Base-by-base conservation (phyloP, 2,797 vertebrate genomes). In the Bradypus variegatus region DNA sequence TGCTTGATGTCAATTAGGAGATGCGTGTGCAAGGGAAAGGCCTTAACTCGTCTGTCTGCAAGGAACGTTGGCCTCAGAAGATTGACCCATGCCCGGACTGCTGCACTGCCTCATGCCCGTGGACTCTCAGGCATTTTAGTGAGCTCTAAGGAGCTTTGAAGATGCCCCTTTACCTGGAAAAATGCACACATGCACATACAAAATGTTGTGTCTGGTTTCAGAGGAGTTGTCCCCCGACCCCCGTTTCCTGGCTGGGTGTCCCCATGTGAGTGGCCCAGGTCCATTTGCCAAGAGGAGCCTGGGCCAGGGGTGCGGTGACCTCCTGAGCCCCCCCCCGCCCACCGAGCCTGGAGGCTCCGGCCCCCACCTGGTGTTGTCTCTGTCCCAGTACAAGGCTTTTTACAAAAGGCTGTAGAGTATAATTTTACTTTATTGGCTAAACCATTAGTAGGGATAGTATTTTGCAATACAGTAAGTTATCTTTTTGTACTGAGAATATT, bases 121-220 rank as follows among this genome's bases (percentile, higher is more conserved):
- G 19, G 62, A 5, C 1, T 33, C 21, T 1, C 0, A 15, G 2
- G 3, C 1, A 13, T 23, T 4, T 13, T 8, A 11, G 65, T 53
- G 31, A 25, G 3, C 5, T 45, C 18, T 5, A 6, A 10, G 67
- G 77, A 11, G 2, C 11, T 5, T 15, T 23, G 6, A 3, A 2
- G 93, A 29, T n/a, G 6, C 13, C 29, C 7, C 82, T 80, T 62
- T 50, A 23, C 84, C 21, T 8, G 3, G 72, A 41, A 7, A 84
- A n/a, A 12, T 3, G 67, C 60, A 75, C 55, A 10, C 4, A 1
- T 11, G 12, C 27, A 15, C 41, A 15, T 29, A 45, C 6, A 62
- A 4, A 5, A 5, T 9, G 50, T 41, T 19, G 3, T 14, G 1
- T 8, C 1, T 0, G 1, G 6, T n/a, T 53, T 65, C 73, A 45